Evolutionary conservation across 2,888 invertebrate genomes (phyloP).

Genomic region (Drosophila robusta): DNA sequence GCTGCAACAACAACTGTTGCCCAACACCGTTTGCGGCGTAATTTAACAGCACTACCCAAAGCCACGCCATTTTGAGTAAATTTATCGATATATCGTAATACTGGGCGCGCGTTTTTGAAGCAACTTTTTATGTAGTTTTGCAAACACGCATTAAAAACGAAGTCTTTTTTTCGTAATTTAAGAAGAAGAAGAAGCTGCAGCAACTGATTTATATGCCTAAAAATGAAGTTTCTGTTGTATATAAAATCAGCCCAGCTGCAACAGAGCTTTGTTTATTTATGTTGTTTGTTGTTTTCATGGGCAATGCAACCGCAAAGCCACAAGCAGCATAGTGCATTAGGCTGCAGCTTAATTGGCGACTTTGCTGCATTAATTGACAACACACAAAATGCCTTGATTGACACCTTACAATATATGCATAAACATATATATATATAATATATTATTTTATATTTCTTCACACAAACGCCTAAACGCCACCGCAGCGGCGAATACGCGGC

Average conservation of each 20-base stretch:
- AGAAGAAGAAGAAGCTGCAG: not conserved
- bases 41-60: slow-evolving; percentile 9
- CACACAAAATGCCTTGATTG: slow-evolving; percentile 68
- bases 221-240: not conserved
- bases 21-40: not conserved
- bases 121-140: not conserved
- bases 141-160: not conserved
- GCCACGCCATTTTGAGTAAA: not conserved
- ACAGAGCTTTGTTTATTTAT: slow-evolving; percentile 33
- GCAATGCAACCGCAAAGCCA: slow-evolving; percentile 57
- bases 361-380: slow-evolving; percentile 70
- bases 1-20: slow-evolving; percentile 15
- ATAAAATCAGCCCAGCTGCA: slow-evolving; percentile 36
- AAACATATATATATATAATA: slow-evolving; percentile 4
- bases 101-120: slow-evolving; percentile 18
- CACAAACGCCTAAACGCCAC: slow-evolving; percentile 23
- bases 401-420: slow-evolving; percentile 64
- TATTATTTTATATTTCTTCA: slow-evolving; percentile 16
- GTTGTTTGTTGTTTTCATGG: slow-evolving; percentile 41
- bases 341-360: slow-evolving; percentile 66
- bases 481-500: slow-evolving; percentile 31
- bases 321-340: slow-evolving; percentile 54
- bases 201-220: slow-evolving; percentile 24
- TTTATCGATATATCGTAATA: not conserved
- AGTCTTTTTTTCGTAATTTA: not conserved